Evolutionary conservation across 1,140 invertebrate species (phyloP), one percentile per base, ranked within the genome.

Genomic region (Drosophila yakuba): DNA sequence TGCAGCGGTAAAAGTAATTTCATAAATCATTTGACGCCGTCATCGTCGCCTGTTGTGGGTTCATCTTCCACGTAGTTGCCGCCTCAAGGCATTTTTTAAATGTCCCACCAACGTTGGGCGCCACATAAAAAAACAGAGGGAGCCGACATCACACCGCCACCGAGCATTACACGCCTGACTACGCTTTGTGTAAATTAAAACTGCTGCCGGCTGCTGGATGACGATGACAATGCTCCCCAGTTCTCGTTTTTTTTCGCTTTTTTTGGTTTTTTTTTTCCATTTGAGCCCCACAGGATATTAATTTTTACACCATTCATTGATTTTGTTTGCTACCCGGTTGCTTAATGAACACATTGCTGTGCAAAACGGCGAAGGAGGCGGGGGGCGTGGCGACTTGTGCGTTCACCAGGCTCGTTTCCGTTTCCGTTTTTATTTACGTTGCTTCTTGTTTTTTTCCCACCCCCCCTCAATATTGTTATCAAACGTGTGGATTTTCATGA

Each of bases 221-320:
- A 25, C 45, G 20, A 64, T 61, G 73, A 55, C 68, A 74, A 58
- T 51, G 41, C 2, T 32, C 6, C n/a, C 59, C 41, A 6, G 60
- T 50, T 62, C 48, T 51, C 45, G n/a, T n/a, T n/a, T 45, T 38
- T 28, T 54, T 15, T 28, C 10, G 20, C 17, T 0, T 23, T 56
- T 36, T 54, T 28, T 43, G 4, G 43, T 15, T 28, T 14, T 25
- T 45, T 36, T 44, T 38, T 57, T 60, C 14, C 47, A 35, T 63
- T 61, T 25, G 55, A 48, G 71, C 20, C 41, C 43, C 61, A 61
- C 90, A 91, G 90, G 90, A 91, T 91, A 91, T 91, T 91, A 91
- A 91, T 91, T 91, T 91, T 91, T 91, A 91, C 90, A 91, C 82
- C 90, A 91, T 91, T 91, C 90, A 91, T 91, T 91, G 90, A 80